phyloP scores from a whole-genome alignment of 2,113 vertebrate species.

The Sebastes schlegelii region DNA sequence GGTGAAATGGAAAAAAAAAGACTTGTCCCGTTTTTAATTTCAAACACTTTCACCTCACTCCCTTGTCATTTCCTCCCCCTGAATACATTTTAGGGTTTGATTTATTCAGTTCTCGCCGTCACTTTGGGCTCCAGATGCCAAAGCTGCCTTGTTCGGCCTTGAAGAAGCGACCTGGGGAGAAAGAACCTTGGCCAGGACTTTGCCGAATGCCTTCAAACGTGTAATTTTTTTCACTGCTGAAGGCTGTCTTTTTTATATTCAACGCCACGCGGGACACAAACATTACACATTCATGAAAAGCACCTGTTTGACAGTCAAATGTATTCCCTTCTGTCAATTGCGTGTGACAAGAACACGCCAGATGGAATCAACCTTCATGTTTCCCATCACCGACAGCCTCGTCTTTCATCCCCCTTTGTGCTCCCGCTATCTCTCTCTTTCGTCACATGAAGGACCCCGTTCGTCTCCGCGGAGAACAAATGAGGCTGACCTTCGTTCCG shows the following conservation, averaged over 20 bases:
- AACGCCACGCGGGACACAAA: neutral
- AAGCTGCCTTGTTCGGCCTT: neutral
- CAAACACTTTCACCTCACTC: neutral
- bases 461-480: slow-evolving; percentile 60
- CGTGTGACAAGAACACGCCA: slow-evolving; percentile 25
- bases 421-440: neutral
- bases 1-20: neutral
- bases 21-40: neutral
- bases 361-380: slow-evolving; percentile 59
- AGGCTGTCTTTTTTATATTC: slow-evolving; percentile 36
- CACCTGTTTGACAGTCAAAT: slow-evolving; percentile 64
- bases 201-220: slow-evolving; percentile 12
- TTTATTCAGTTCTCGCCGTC: slow-evolving; percentile 4
- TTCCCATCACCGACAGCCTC: slow-evolving; percentile 21
- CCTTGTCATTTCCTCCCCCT: neutral
- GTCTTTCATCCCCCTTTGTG: slow-evolving; percentile 46
- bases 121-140: neutral
- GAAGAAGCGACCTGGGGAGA: neutral
- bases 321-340: slow-evolving; percentile 46
- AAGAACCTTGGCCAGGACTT: slow-evolving; percentile 10
- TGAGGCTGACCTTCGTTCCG: slow-evolving; percentile 62
- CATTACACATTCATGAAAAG: slow-evolving; percentile 66
- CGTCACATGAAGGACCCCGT: slow-evolving; percentile 60
- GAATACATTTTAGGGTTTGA: neutral
- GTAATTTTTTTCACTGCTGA: slow-evolving; percentile 29